phyloP scores from a whole-genome alignment of 1,140 invertebrate genomes.

The Ips nitidus region DNA sequence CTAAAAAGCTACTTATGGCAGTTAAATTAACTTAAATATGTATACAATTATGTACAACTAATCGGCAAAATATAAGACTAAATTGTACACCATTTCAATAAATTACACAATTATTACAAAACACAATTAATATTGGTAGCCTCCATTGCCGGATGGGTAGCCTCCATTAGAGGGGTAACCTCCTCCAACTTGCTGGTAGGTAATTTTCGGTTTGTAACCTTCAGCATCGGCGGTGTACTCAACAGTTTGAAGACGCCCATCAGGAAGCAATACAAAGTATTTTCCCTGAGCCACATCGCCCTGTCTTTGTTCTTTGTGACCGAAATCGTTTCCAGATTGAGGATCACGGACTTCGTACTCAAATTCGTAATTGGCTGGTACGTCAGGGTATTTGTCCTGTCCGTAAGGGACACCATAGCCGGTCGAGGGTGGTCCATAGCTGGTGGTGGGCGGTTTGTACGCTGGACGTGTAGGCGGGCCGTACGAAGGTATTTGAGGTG shows the following conservation, averaged over 20 bases:
- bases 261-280: constrained; percentile 73
- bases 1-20: background rate
- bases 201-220: constrained; percentile 76
- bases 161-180: constrained; percentile 53
- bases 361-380: constrained; percentile 73
- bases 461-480: background rate
- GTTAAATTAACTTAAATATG: too few relatives aligned
- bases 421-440: constrained; percentile 42
- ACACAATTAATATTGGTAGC: constrained; percentile 19
- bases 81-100: background rate
- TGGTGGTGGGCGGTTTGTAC: background rate
- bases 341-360: constrained; percentile 73
- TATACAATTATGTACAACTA: background rate
- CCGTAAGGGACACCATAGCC: constrained; percentile 45
- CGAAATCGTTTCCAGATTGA: constrained; percentile 69
- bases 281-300: constrained; percentile 67
- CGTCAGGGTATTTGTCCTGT: constrained; percentile 46
- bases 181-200: constrained; percentile 64
- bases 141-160: constrained; percentile 31
- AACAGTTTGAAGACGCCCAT: constrained; percentile 75
- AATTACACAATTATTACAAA: background rate
- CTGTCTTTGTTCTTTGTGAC: constrained; percentile 69
- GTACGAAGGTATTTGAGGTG: constrained; percentile 38
- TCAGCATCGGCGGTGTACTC: constrained; percentile 75
- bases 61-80: background rate